Evolutionary conservation across 1,140 invertebrate species (phyloP).

Genomic region (Lepeophtheirus salmonis): DNA sequence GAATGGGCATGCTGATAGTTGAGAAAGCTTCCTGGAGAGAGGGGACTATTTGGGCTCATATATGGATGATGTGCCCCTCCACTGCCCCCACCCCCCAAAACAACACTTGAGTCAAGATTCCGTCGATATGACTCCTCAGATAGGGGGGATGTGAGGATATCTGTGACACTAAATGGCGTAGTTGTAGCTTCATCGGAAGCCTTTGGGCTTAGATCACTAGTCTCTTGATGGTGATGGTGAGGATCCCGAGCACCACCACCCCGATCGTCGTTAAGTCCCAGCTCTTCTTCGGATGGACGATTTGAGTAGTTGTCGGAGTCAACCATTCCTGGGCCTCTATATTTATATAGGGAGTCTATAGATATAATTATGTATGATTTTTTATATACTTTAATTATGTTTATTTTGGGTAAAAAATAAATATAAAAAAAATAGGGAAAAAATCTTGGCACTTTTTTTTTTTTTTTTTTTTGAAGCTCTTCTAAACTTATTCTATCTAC

Average conservation of each 20-base stretch:
- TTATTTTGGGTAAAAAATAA: too few relatives aligned
- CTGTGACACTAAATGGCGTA: neutral
- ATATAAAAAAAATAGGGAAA: too few relatives aligned
- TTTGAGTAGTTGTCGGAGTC: neutral
- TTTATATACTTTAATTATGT: neutral
- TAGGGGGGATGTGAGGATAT: neutral
- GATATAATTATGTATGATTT: neutral
- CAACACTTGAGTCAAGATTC: neutral
- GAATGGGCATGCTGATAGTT: slow-evolving; percentile 25
- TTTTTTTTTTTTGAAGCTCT: neutral
- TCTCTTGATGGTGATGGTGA: neutral
- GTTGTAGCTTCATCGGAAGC: neutral
- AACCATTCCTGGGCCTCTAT: neutral
- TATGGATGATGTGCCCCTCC: too few relatives aligned
- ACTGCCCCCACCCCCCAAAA: too few relatives aligned
- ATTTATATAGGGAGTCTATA: neutral
- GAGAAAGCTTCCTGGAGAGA: neutral
- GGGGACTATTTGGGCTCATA: too few relatives aligned
- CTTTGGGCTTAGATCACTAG: neutral
- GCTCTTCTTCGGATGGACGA: neutral
- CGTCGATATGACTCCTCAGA: neutral
- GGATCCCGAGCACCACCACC: too few relatives aligned
- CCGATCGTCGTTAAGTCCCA: too few relatives aligned
- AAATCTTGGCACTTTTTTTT: too few relatives aligned
- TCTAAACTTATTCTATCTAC: neutral